These are phyloP conservation scores for Megaceryle torquata DNA, from an alignment of 2,113 vertebrate species.

Conservation along the genomic window DNA sequence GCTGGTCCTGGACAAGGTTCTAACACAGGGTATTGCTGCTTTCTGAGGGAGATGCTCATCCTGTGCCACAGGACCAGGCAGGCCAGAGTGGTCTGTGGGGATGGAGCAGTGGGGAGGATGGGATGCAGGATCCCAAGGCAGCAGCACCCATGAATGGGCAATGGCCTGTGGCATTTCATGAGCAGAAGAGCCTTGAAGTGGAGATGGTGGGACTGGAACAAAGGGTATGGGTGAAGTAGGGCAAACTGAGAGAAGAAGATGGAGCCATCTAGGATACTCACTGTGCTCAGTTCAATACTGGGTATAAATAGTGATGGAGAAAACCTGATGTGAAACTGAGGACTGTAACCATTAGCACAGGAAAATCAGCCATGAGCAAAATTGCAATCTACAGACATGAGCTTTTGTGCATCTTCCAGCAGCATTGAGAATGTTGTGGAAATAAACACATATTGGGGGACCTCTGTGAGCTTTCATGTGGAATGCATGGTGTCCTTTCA, in stretches of 20 bases:
- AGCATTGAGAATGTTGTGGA: not conserved
- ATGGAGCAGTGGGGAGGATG: not conserved
- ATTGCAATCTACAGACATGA: not conserved
- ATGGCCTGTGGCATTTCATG: not conserved
- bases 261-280: not conserved
- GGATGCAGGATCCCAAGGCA: not conserved
- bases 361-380: conserved; percentile 43
- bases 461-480: not conserved
- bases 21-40: not conserved
- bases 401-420: conserved; percentile 1
- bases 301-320: not conserved
- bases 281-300: not conserved
- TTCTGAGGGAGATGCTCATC: not conserved
- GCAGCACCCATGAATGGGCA: not conserved
- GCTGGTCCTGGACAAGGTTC: not conserved
- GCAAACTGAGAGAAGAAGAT: not conserved
- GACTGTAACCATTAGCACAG: conserved; percentile 2
- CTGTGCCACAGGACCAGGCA: not conserved
- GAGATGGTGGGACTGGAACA: not conserved
- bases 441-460: not conserved
- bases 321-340: not conserved
- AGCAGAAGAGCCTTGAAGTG: not conserved
- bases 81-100: not conserved
- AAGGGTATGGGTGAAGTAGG: not conserved
- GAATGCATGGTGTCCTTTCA: not conserved